Base-by-base conservation (phyloP, 2,113 vertebrate genomes). In the Pseudopipra pipra region DNA sequence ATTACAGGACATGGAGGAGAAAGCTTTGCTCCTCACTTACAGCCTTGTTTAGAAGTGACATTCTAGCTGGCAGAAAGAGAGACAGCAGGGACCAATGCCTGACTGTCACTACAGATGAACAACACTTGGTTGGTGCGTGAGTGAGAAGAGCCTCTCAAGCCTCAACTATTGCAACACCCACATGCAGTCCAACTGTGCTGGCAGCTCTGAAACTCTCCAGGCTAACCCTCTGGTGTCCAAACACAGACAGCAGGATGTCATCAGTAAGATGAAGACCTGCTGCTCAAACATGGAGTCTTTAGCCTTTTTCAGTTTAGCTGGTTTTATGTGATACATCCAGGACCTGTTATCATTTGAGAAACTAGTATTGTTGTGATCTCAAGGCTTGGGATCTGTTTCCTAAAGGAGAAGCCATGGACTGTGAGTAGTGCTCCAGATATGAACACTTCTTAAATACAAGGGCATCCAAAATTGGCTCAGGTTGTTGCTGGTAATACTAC, bases 81-180 rank as follows among this genome's bases (percentile, higher is more conserved):
- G 83, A 84, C 91, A 95, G 61, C 83, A 89, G 95, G 91, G 85
- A 61, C 88, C 41, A 6, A 39, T 61, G 61, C 16, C 56, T 94
- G 95, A 28, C 95, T 97, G 88, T 90, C 92, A 93, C 92, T 94
- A 85, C 93, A 96, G 95, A 93, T 78, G 95, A 95, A 95, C 72
- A 44, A 30, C 61, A 78, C 90, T 96, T 77, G 25, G 41, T 90
- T 80, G 33, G 65, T 68, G 28, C 37, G 52, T 52, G 79, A 91
- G 71, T 41, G 85, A 96, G 72, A 96, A 84, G 56, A 94, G 56
- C 55, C 72, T 93, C 82, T 87, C 78, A 70, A 93, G 67, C 79
- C 72, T 94, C 1, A 0, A 61, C 74, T 88, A 84, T 61, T 90
- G 31, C 90, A 95, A 56, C 90, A 86, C 92, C 66, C 65, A 74